phyloP scores from a whole-genome alignment of 30 jellyfish, hydroid and myxozoan genomes.

The Hydra vulgaris region DNA sequence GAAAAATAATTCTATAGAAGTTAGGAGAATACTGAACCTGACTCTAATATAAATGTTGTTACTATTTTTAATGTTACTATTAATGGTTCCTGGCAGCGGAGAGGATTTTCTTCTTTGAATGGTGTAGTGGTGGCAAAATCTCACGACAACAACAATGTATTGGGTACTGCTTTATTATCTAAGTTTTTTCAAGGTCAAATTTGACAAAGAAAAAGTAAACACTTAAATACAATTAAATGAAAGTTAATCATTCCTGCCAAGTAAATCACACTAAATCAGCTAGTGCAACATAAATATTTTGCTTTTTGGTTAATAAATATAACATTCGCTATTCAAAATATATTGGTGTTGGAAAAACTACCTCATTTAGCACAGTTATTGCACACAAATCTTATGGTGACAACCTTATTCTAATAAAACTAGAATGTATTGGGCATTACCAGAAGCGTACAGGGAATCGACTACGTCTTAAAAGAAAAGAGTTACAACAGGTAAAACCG shows the following conservation, averaged over 20 bases:
- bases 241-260: background rate
- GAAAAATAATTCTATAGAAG: background rate
- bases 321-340: too few species aligned
- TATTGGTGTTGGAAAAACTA: too few species aligned
- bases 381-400: too few species aligned
- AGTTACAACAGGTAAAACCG: too few species aligned
- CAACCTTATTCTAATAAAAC: too few species aligned
- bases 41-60: slow-evolving; percentile 3
- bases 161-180: slow-evolving; percentile 10
- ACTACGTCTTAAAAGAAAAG: too few species aligned
- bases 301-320: background rate
- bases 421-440: too few species aligned
- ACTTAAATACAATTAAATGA: background rate
- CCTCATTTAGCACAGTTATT: too few species aligned
- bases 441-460: too few species aligned
- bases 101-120: slow-evolving; percentile 23
- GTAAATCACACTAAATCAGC: background rate
- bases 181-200: slow-evolving; percentile 6
- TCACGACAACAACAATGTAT: slow-evolving; percentile 19
- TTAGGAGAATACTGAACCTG: background rate
- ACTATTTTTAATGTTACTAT: slow-evolving; percentile 8
- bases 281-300: background rate
- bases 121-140: slow-evolving; percentile 9
- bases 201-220: background rate
- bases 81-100: slow-evolving; percentile 41